phyloP scores from a whole-genome alignment of 2,113 vertebrate species.

The Lepisosteus oculatus region DNA sequence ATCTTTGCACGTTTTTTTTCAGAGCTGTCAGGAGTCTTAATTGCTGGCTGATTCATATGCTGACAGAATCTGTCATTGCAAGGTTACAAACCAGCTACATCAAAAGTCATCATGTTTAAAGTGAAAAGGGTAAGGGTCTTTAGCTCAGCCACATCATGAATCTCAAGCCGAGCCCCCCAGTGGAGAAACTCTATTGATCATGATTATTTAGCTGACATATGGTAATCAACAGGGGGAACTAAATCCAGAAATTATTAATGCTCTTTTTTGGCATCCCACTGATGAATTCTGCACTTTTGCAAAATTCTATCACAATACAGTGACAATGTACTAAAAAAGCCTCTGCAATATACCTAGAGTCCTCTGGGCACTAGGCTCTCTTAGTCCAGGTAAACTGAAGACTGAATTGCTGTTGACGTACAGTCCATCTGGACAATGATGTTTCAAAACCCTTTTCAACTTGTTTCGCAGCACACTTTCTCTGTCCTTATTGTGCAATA shows the following conservation, averaged over 20 bases:
- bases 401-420: too few species aligned
- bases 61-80: constrained; percentile 4
- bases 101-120: background rate
- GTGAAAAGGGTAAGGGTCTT: background rate
- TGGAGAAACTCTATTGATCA: background rate
- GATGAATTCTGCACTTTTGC: background rate
- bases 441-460: too few species aligned
- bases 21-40: constrained; percentile 3
- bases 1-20: background rate
- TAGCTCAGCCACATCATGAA: background rate
- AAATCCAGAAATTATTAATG: constrained; percentile 5
- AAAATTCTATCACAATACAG: background rate
- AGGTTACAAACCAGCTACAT: background rate
- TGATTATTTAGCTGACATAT: background rate
- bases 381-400: too few species aligned
- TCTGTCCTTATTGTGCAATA: too few species aligned
- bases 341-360: too few species aligned
- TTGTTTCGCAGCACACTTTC: too few species aligned
- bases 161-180: background rate
- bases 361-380: too few species aligned
- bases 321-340: too few species aligned
- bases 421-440: too few species aligned
- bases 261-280: background rate
- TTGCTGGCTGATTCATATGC: background rate
- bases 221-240: background rate